These are phyloP conservation scores for Netelia melanura DNA, from an alignment of 2,888 invertebrate species.

Conservation along the genomic window DNA sequence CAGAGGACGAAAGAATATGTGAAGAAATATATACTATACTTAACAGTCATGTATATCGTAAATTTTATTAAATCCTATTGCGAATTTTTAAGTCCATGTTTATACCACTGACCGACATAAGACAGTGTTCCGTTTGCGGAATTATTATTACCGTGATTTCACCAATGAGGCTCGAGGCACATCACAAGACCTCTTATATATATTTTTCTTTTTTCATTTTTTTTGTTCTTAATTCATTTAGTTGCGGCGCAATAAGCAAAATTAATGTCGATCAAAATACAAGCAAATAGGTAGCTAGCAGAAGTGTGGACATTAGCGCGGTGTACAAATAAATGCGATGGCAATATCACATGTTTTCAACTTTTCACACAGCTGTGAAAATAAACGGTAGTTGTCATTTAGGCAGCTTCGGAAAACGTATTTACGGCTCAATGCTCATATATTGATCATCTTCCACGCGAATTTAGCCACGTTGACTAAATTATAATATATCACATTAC, in stretches of 20 bases:
- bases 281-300: slow-evolving; percentile 23
- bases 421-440: slow-evolving; percentile 23
- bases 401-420: slow-evolving; percentile 42
- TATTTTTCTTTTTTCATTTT: background rate
- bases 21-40: slow-evolving; percentile 54
- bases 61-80: slow-evolving; percentile 62
- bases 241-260: background rate
- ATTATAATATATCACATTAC: slow-evolving; percentile 56
- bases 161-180: background rate
- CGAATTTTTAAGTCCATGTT: slow-evolving; percentile 52
- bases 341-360: slow-evolving; percentile 10
- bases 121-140: background rate
- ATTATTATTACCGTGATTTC: background rate
- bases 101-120: slow-evolving; percentile 39
- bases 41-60: slow-evolving; percentile 66
- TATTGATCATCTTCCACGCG: slow-evolving; percentile 17
- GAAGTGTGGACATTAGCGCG: slow-evolving; percentile 12
- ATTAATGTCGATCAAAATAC: background rate
- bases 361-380: slow-evolving; percentile 12
- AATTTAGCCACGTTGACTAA: slow-evolving; percentile 40
- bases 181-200: background rate
- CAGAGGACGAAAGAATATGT: slow-evolving; percentile 27
- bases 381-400: slow-evolving; percentile 38
- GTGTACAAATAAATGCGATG: slow-evolving; percentile 37
- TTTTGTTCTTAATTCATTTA: slow-evolving; percentile 13